Percentiles rank a stretch among this genome's conserved stretches.
These are phyloP conservation scores for Cynopterus brachyotis DNA, from an alignment of 2,113 vertebrate species.

Conservation along the genomic window DNA sequence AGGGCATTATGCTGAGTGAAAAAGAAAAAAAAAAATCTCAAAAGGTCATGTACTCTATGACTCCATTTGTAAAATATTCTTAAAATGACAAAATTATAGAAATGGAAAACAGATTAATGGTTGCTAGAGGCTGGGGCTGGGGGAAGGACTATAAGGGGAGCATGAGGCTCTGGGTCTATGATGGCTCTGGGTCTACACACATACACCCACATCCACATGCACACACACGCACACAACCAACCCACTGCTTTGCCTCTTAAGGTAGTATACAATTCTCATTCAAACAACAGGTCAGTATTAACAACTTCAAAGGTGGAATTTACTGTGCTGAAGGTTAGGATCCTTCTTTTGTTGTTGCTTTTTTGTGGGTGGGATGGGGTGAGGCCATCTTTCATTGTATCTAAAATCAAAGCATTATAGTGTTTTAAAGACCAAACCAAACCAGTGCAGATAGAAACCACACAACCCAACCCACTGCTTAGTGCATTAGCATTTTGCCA, in stretches of 20 bases:
- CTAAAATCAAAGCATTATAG: not conserved
- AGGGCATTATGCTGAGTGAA: not conserved
- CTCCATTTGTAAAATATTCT: not conserved
- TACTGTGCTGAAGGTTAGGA: not conserved
- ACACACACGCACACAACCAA: no score
- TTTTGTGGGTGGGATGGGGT: not conserved
- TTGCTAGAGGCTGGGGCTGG: not conserved
- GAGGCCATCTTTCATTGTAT: not conserved
- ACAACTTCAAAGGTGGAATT: not conserved
- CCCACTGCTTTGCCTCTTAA: not conserved
- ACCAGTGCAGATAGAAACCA: not conserved
- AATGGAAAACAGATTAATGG: not conserved
- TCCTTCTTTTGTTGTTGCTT: not conserved
- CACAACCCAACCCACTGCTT: not conserved
- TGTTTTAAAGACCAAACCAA: not conserved
- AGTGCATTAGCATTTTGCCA: not conserved
- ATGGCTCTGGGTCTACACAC: not conserved
- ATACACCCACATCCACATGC: not conserved
- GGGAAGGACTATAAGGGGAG: not conserved
- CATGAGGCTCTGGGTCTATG: rapidly evolving
- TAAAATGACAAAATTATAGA: not conserved
- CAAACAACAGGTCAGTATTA: not conserved
- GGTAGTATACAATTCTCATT: not conserved
- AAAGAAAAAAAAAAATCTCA: not conserved
- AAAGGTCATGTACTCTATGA: not conserved